phyloP scores from a whole-genome alignment of 2,797 vertebrate species.

The Syngnathus rostellatus region DNA sequence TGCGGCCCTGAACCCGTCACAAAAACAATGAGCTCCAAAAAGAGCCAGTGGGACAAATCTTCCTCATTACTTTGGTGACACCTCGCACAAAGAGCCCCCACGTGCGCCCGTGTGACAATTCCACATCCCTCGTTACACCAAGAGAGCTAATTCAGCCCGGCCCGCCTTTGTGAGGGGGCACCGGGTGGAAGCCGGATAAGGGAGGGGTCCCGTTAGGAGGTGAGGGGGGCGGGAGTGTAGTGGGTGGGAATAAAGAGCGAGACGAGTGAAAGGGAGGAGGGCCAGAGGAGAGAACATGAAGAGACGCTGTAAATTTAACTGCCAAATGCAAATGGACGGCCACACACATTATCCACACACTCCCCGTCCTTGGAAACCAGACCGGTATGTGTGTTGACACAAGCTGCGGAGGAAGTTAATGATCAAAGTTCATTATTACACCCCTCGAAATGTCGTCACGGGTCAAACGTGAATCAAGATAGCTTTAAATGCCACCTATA shows the following conservation, averaged over 20 bases:
- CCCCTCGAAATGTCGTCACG: neutral
- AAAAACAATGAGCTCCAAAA: neutral
- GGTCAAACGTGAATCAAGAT: no score
- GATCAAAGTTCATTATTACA: slow-evolving; percentile 30
- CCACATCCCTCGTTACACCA: slow-evolving; percentile 32
- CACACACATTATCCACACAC: slow-evolving; percentile 36
- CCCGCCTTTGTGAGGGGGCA: slow-evolving; percentile 6
- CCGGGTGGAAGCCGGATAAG: neutral
- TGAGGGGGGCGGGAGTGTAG: slow-evolving; percentile 28
- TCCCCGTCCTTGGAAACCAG: slow-evolving; percentile 41
- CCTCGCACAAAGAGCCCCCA: slow-evolving; percentile 39
- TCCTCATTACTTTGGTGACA: slow-evolving; percentile 41
- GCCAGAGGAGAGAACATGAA: slow-evolving; percentile 9
- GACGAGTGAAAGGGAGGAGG: slow-evolving; percentile 37
- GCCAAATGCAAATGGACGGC: slow-evolving; percentile 32
- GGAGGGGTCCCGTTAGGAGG: slow-evolving; percentile 20
- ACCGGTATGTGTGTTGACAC: slow-evolving; percentile 38
- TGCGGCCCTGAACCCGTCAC: neutral
- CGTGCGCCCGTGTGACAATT: slow-evolving; percentile 21
- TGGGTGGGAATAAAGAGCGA: slow-evolving; percentile 28
- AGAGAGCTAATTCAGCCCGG: slow-evolving; percentile 44
- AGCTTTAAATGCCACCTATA: neutral
- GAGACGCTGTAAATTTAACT: slow-evolving; percentile 36
- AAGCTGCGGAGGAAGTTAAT: slow-evolving; percentile 5
- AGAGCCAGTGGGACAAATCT: slow-evolving; percentile 22